phyloP scores from a whole-genome alignment of 2,113 vertebrate species.

The Oreochromis tanganicae region DNA sequence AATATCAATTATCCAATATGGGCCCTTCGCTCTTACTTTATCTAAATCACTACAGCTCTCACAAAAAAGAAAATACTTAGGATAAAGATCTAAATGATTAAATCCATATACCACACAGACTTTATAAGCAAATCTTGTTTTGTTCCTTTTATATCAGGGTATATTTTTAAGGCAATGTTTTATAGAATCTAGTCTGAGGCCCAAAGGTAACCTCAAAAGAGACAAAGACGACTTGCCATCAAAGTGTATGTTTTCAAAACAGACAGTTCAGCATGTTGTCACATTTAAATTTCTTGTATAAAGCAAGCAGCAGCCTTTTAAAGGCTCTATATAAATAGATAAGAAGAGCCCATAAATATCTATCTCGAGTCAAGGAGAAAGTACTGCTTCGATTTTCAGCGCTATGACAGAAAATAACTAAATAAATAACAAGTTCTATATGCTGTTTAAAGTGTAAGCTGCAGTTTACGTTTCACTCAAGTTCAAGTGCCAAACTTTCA shows the following conservation, averaged over 20 bases:
- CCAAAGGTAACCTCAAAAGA: slow-evolving; percentile 10
- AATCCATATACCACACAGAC: neutral
- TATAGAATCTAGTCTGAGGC: slow-evolving; percentile 25
- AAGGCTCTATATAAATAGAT: neutral
- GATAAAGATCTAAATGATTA: neutral
- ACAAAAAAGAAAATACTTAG: neutral
- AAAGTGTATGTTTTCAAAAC: neutral
- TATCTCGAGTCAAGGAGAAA: neutral
- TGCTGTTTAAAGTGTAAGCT: neutral
- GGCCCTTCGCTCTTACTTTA: neutral
- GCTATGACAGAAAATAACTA: neutral
- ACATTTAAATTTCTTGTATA: neutral
- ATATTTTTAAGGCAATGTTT: slow-evolving; percentile 18
- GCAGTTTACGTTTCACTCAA: neutral
- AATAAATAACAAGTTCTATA: neutral
- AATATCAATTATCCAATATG: neutral
- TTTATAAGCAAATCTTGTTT: neutral
- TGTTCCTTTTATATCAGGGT: slow-evolving; percentile 3
- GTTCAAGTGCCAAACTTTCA: neutral
- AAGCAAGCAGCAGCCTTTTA: neutral
- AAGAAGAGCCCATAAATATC: neutral
- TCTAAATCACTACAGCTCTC: neutral
- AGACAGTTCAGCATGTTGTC: slow-evolving; percentile 4
- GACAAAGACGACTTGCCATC: neutral
- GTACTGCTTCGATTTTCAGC: neutral